phyloP scores from a whole-genome alignment of 2,797 vertebrate genomes.

The Pyrocephalus nanus region DNA sequence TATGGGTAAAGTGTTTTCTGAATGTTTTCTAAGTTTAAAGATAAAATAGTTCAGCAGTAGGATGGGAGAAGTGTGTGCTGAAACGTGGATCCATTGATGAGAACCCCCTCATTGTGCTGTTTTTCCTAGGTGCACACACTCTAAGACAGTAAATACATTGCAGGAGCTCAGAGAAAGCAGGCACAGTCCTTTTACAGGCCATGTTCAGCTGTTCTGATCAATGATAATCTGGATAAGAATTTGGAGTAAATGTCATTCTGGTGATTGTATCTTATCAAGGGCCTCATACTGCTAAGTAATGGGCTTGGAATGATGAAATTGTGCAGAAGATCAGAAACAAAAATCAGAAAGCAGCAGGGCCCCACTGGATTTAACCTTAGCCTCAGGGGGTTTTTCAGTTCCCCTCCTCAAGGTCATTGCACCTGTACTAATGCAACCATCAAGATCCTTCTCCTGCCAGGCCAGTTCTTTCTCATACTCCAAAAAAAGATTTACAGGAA shows the following conservation, averaged over 20 bases:
- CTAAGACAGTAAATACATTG: neutral
- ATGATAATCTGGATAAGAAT: conserved; percentile 3
- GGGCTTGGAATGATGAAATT: neutral
- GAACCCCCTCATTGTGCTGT: neutral
- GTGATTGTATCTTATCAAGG: neutral
- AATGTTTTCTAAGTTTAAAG: neutral
- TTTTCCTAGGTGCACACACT: neutral
- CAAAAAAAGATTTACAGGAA: neutral
- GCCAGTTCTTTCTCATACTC: neutral
- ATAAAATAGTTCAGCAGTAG: neutral
- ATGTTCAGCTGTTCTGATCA: neutral
- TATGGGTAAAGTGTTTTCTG: neutral
- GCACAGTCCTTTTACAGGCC: neutral
- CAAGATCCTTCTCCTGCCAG: neutral
- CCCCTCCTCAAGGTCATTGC: neutral
- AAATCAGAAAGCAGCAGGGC: neutral
- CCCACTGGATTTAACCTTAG: neutral
- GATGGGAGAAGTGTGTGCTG: neutral
- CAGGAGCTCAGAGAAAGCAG: neutral
- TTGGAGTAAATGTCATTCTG: conserved; percentile 8
- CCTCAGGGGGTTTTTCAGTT: neutral
- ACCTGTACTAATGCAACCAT: neutral
- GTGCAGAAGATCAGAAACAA: neutral
- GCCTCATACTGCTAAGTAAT: neutral
- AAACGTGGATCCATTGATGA: neutral